These are phyloP conservation scores for Melieria picta DNA, from an alignment of 2,888 invertebrate species.

Conservation along the genomic window DNA sequence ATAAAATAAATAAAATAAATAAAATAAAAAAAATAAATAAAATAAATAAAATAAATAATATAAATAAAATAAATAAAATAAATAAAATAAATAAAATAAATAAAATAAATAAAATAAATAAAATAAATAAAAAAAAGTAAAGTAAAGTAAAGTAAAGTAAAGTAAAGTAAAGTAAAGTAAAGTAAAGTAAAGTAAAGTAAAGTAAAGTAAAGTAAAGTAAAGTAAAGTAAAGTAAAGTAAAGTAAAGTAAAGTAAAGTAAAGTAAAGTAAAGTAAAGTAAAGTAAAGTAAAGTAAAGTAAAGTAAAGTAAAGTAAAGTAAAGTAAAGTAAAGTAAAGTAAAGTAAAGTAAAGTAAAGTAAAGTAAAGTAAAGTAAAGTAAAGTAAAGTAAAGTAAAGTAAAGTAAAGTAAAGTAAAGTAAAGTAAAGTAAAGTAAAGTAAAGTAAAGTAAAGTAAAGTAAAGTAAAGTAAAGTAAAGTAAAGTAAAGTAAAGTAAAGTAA, in stretches of 20 bases:
- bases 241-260: background rate
- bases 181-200: background rate
- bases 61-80: background rate
- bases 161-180: background rate
- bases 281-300: background rate
- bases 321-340: too few species aligned
- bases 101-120: background rate
- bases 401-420: too few species aligned
- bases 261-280: background rate
- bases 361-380: too few species aligned
- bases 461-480: too few species aligned
- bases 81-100: background rate
- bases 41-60: background rate
- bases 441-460: too few species aligned
- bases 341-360: too few species aligned
- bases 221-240: background rate
- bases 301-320: background rate
- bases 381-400: too few species aligned
- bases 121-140: background rate
- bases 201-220: background rate
- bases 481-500: too few species aligned
- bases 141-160: background rate
- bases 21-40: background rate
- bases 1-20: background rate
- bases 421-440: too few species aligned